Base-by-base conservation (phyloP, 1,140 invertebrate genomes). In the Gryllus bimaculatus region DNA sequence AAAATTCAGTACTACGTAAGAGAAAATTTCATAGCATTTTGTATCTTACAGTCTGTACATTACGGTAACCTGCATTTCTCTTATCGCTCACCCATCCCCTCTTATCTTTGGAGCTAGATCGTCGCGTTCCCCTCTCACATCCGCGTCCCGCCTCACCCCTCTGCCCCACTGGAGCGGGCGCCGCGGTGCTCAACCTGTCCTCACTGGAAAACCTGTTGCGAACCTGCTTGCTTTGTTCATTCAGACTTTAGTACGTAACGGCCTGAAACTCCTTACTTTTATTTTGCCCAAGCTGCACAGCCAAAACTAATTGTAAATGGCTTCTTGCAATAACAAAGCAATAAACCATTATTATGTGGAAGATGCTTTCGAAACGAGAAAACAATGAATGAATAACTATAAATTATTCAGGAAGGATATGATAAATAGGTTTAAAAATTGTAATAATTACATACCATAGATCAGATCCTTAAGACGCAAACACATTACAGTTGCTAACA, bases 311-410 rank as follows among this genome's bases (percentile, higher is more conserved):
- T 66, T 66, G 54, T 77, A 48, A 75, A 79, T 79, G 85, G 84
- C 85, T 85, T 86, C 85, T 87, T 85, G 86, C 86, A 87, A 87
- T 87, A 87, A 87, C 84, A 85, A 83, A 87, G 86, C 86, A 87
- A 87, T 87, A 87, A 87, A 85, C 86, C 73, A 85, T 86, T 85
- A 83, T 86, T 85, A 84, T 86, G 85, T 87, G 86, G 86, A 73
- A 54, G 26, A 86, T 85, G 86, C 86, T 87, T 87, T 85, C 83
- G 83, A 83, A 84, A 76, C 47, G 79, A 75, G 78, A 20, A 20
- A 77, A 77, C 48, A 48, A 49, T 20, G 39, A 77, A 20, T 77
- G 76, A 48, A 47, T 77, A 77, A 49, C 21, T 47, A 39, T 47
- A 21, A 76, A 66, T 66, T 66, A 66, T 66, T 66, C 54, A 66